Base-by-base conservation (phyloP, 2,888 invertebrate genomes). In the Acronicta alni region DNA sequence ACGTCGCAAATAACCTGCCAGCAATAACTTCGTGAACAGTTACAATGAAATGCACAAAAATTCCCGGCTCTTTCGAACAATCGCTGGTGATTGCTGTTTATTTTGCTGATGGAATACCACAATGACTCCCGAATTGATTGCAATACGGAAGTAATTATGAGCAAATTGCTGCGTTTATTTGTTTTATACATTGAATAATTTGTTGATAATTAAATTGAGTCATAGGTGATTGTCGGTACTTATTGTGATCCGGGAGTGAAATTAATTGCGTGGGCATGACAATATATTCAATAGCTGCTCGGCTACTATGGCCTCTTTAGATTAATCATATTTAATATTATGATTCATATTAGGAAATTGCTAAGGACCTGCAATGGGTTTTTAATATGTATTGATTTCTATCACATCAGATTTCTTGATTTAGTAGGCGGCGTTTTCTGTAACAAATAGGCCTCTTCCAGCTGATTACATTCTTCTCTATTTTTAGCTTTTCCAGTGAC, bases 1-100 rank as follows among this genome's bases (percentile, higher is more conserved):
- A 64, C 65, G 67, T 62, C 57, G 53, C 75, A 59, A 67, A 64
- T 77, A 72, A 61, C 55, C 57, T 41, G 59, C 43, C 54, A 55
- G 46, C 58, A 49, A 68, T 74, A 68, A 71, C 44, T 66, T 61
- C 41, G 41, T 30, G 15, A 18, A 51, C 12, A 57, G 53, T 41
- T 53, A 56, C 64, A 69, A 45, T 61, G 39, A 67, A 76, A 69
- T 55, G 18, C 42, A 47, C 44, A 17, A n/a, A 58, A 55, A 61
- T 59, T 35, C 14, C 52, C 16, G 30, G 39, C 41, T 67, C 60
- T 69, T 73, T 47, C 8, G 37, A 55, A 39, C 48, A 67, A 51
- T 63, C 17, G 18, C 42, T n/a, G 38, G 43, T 57, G 53, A 68
- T 59, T 53, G 55, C 43, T 62, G 49, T 73, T 67, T 66, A 71